phyloP scores from a whole-genome alignment of 2,113 vertebrate species.

The Actenoides lindsayi region DNA sequence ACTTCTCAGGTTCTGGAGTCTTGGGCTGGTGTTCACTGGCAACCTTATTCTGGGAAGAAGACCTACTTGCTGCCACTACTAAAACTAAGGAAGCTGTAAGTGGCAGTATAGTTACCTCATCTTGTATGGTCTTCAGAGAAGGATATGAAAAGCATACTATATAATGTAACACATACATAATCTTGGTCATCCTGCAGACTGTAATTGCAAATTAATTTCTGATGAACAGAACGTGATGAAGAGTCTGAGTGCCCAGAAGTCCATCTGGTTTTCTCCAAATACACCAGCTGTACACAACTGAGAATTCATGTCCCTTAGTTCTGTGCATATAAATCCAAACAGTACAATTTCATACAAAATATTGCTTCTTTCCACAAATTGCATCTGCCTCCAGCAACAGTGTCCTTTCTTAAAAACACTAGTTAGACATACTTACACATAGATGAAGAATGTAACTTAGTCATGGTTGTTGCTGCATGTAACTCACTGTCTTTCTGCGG shows the following conservation, averaged over 20 bases:
- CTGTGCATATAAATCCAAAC: neutral
- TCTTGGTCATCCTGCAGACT: neutral
- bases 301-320: slow-evolving; percentile 9
- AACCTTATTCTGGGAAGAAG: neutral
- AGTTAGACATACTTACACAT: neutral
- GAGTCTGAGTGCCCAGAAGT: neutral
- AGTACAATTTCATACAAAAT: slow-evolving; percentile 7
- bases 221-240: neutral
- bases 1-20: neutral
- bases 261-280: slow-evolving; percentile 41
- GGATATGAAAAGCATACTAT: neutral
- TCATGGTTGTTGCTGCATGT: neutral
- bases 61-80: neutral
- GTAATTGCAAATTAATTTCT: slow-evolving; percentile 39
- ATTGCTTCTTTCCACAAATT: neutral
- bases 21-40: neutral
- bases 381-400: neutral
- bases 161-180: neutral
- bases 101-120: neutral
- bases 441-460: neutral
- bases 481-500: neutral
- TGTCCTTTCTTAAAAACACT: neutral
- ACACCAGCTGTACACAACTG: neutral
- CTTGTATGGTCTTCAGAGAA: neutral
- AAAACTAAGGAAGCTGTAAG: neutral